phyloP scores from a whole-genome alignment of 2,888 invertebrate species.

The Tenthredo notha region DNA sequence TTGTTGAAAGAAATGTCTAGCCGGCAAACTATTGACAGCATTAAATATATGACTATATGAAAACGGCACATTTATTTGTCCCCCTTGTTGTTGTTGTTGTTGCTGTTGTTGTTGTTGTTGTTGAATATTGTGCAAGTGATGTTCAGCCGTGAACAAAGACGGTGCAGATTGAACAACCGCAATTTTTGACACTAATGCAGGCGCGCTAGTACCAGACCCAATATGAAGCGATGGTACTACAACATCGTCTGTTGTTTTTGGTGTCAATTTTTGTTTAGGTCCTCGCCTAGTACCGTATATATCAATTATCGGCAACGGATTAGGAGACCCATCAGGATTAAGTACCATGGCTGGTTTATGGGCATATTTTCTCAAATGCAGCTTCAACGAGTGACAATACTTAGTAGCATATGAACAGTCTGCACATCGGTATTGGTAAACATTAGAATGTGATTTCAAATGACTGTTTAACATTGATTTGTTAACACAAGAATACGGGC shows the following conservation, averaged over 20 bases:
- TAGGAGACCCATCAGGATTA: constrained; percentile 93
- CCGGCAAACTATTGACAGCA: constrained; percentile 59
- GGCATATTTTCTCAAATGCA: constrained; percentile 94
- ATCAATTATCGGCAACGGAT: constrained; percentile 93
- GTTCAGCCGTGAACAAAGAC: constrained; percentile 57
- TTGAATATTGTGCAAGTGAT: constrained; percentile 39
- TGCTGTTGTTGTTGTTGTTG: neutral
- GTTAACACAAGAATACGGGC: constrained; percentile 96
- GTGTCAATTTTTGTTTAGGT: constrained; percentile 83
- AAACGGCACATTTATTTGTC: constrained; percentile 72
- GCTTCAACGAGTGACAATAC: constrained; percentile 97
- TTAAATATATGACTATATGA: constrained; percentile 63
- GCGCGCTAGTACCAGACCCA: constrained; percentile 25
- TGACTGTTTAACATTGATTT: constrained; percentile 99
- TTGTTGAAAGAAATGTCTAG: constrained; percentile 50
- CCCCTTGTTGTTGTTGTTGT: constrained; percentile 64
- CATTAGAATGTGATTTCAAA: constrained; percentile 95
- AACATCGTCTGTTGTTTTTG: constrained; percentile 57
- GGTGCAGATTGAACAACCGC: constrained; percentile 36
- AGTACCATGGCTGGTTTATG: constrained; percentile 95
- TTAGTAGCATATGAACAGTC: constrained; percentile 98
- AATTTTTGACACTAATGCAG: constrained; percentile 57
- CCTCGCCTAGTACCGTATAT: constrained; percentile 94
- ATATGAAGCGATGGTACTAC: constrained; percentile 58
- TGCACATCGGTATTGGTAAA: constrained; percentile 95